A percentile compares a stretch with the other conserved stretches of the same genome.
These are phyloP conservation scores for Xanthostigma xanthostigma DNA, from an alignment of 2,888 invertebrate genomes.

Conservation along the genomic window DNA sequence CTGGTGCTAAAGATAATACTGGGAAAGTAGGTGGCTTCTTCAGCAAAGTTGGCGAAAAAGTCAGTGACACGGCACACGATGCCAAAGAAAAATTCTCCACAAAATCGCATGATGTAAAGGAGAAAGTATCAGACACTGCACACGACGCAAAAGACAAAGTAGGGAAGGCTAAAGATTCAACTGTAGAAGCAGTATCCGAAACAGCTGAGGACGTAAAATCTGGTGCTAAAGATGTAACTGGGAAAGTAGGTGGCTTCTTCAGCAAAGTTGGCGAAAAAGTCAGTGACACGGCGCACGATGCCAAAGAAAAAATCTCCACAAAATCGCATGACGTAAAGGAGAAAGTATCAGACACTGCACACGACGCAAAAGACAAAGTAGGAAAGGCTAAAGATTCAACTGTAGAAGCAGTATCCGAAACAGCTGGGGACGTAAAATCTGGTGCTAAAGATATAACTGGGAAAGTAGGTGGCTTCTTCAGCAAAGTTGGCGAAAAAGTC, in stretches of 20 bases:
- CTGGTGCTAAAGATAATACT: conserved; percentile 2
- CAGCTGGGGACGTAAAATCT: neutral
- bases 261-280: conserved; percentile 9
- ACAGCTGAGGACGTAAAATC: neutral
- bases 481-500: conserved; percentile 1
- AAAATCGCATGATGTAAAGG: neutral
- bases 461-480: conserved; percentile 1
- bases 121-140: neutral
- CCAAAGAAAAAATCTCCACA: neutral
- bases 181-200: conserved; percentile 2
- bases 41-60: conserved; percentile 11
- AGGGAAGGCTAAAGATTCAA: conserved; percentile 7
- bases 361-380: conserved; percentile 3
- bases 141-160: conserved; percentile 4
- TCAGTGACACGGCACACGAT: conserved; percentile 6
- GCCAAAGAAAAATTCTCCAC: conserved; percentile 1
- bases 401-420: conserved; percentile 1
- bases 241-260: conserved; percentile 18
- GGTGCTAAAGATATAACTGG: conserved; percentile 1
- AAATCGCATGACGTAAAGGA: neutral
- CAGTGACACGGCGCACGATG: conserved; percentile 1
- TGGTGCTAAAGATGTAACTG: conserved; percentile 15
- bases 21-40: conserved; percentile 18
- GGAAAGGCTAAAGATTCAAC: conserved; percentile 7
- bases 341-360: neutral